phyloP scores from a whole-genome alignment of 1,140 invertebrate species.

The Halictus rubicundus region DNA sequence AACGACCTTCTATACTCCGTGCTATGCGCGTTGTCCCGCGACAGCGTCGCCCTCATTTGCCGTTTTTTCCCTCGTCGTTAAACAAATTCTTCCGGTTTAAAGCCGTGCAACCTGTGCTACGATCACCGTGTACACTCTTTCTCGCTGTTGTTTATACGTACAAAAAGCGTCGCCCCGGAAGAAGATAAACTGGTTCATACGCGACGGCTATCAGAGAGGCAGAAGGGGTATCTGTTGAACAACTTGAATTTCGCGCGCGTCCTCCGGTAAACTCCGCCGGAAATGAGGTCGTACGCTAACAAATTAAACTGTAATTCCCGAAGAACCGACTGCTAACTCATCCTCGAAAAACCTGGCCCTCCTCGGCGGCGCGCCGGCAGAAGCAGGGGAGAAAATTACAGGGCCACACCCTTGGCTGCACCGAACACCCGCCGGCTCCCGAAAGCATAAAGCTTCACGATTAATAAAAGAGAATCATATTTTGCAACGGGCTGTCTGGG shows the following conservation, averaged over 20 bases:
- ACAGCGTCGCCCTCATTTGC: slow-evolving; percentile 8
- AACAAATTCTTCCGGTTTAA: slow-evolving; percentile 25
- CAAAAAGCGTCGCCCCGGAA: background rate
- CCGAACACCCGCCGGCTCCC: too few species aligned
- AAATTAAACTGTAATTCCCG: background rate
- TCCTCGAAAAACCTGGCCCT: background rate
- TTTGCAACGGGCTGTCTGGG: too few species aligned
- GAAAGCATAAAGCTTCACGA: too few species aligned
- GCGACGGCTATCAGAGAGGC: background rate
- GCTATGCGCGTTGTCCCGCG: background rate
- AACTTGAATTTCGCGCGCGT: background rate
- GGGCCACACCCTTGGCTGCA: too few species aligned
- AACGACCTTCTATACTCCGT: background rate
- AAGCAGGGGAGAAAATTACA: background rate
- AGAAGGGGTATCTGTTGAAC: background rate
- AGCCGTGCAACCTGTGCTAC: background rate
- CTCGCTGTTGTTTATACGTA: too few species aligned
- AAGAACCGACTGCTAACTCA: background rate
- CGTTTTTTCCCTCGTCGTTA: background rate
- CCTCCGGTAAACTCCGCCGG: background rate
- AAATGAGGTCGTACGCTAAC: too few species aligned
- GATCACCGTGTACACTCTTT: background rate
- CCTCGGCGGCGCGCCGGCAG: too few species aligned
- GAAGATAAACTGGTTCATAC: slow-evolving; percentile 18
- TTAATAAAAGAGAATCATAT: too few species aligned